Conservation (phyloP, 2,113 vertebrate species). For the Lanius collurio region DNA sequence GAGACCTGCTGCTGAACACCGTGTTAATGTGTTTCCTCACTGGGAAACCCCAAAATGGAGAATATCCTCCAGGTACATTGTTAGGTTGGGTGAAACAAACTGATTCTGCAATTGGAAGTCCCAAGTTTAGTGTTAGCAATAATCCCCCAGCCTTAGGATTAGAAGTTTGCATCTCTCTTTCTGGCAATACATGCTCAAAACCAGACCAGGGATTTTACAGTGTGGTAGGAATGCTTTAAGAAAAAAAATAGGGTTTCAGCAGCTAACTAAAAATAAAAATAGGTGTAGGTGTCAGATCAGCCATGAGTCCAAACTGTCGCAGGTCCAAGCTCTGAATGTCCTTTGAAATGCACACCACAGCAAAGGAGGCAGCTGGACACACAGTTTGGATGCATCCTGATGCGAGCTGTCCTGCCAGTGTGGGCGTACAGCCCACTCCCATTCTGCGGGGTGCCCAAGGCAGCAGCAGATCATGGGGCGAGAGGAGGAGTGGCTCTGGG, state of each 20-base stretch:
- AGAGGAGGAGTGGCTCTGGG: background rate
- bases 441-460: background rate
- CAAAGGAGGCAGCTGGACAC: background rate
- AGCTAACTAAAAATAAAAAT: background rate
- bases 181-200: background rate
- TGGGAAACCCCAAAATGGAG: background rate
- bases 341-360: background rate
- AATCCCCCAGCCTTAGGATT: fast-evolving
- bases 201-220: background rate
- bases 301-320: background rate
- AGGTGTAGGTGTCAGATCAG: background rate
- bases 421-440: background rate
- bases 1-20: background rate
- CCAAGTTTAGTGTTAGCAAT: background rate
- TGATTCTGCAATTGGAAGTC: background rate
- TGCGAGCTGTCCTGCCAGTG: fast-evolving
- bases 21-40: background rate
- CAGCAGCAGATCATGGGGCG: fast-evolving
- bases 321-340: background rate
- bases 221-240: background rate
- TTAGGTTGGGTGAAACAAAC: background rate
- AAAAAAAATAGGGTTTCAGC: background rate
- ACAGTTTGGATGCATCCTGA: background rate
- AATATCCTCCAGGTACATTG: background rate
- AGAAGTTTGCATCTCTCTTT: background rate